phyloP scores from a whole-genome alignment of 2,797 vertebrate species.

The Enteromius paludinosus region DNA sequence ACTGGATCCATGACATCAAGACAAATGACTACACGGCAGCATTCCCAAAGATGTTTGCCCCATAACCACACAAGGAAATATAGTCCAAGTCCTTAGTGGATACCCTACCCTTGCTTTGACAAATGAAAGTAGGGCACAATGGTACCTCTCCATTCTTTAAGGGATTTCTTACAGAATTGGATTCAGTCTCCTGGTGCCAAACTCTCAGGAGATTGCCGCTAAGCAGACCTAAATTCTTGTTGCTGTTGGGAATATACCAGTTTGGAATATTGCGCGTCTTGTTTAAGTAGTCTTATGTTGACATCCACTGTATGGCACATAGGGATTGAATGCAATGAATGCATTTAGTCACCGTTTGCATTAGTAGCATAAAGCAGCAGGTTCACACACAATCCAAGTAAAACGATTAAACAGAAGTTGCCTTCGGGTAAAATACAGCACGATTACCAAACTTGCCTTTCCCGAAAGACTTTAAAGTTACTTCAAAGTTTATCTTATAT shows the following conservation, averaged over 20 bases:
- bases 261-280: not conserved
- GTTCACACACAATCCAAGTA: not conserved
- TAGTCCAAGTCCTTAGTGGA: constrained; percentile 37
- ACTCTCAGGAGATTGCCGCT: constrained; percentile 38
- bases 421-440: not conserved
- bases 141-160: constrained; percentile 41
- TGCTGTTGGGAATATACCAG: constrained; percentile 33
- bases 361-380: not conserved
- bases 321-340: not conserved
- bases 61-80: constrained; percentile 21
- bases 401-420: not conserved
- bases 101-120: constrained; percentile 40
- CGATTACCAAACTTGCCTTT: not conserved
- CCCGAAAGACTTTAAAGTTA: not conserved
- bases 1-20: constrained; percentile 14
- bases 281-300: not conserved
- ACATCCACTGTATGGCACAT: not conserved
- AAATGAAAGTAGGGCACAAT: constrained; percentile 49
- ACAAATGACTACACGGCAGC: constrained; percentile 16
- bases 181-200: constrained; percentile 8
- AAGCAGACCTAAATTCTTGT: constrained; percentile 25
- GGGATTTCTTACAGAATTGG: constrained; percentile 41
- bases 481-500: not conserved
- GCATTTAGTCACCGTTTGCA: not conserved
- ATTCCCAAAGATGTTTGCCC: not conserved